Conservation (phyloP, 2,113 vertebrate genomes). For the Corydoras sp. region DNA sequence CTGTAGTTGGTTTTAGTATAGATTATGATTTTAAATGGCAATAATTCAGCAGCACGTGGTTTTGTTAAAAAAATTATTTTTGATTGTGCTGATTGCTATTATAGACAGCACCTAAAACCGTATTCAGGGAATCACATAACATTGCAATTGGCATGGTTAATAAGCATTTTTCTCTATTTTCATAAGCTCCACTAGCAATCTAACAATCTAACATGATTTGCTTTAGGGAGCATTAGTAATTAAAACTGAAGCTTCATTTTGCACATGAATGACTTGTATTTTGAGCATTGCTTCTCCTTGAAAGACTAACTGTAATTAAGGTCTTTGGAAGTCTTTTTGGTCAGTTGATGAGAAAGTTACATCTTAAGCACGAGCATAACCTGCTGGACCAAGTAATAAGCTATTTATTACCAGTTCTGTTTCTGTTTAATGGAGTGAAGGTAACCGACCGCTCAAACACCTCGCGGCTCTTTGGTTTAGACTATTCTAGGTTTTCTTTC, state of each 20-base stretch:
- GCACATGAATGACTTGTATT: slow-evolving; percentile 2
- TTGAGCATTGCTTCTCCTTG: slow-evolving; percentile 18
- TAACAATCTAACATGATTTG: neutral
- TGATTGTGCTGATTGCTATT: neutral
- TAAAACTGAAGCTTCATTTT: slow-evolving; percentile 7
- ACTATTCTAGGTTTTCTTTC: slow-evolving; percentile 10
- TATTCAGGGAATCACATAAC: neutral
- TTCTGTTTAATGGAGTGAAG: slow-evolving; percentile 42
- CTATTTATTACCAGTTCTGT: slow-evolving; percentile 39
- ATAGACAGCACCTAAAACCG: neutral
- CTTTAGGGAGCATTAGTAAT: slow-evolving; percentile 15
- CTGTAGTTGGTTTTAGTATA: no score
- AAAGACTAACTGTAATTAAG: slow-evolving; percentile 39
- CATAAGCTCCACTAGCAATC: neutral
- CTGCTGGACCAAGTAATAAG: slow-evolving; percentile 37
- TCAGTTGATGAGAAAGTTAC: slow-evolving; percentile 11
- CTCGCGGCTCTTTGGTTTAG: slow-evolving; percentile 28
- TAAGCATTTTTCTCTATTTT: neutral
- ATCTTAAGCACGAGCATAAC: slow-evolving; percentile 22
- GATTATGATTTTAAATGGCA: no score
- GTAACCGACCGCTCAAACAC: slow-evolving; percentile 38
- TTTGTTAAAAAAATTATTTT: neutral
- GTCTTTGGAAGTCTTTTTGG: slow-evolving; percentile 21
- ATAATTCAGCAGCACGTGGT: no score
- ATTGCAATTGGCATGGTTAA: neutral